A percentile compares a stretch with the other conserved stretches of the same genome.
Conservation (phyloP, 2,888 invertebrate species). For the Rhagonycha fulva region DNA sequence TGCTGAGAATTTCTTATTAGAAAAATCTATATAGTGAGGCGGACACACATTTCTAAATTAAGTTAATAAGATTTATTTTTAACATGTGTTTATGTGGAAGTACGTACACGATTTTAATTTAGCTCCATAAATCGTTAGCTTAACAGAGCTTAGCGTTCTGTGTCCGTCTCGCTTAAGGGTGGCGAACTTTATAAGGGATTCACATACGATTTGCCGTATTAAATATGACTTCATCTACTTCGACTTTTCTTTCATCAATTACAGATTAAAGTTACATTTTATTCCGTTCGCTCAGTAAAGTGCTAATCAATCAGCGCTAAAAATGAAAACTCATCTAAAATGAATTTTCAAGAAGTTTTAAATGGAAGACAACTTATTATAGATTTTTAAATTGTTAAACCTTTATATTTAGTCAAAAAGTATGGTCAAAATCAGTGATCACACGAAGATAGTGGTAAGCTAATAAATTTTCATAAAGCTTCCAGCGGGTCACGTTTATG, state of each 20-base stretch:
- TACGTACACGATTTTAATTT: too few relatives aligned
- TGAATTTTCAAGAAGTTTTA: too few relatives aligned
- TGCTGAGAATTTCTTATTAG: not conserved
- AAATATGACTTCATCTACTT: not conserved
- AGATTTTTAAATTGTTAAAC: not conserved
- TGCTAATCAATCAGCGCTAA: not conserved
- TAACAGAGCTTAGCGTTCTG: too few relatives aligned
- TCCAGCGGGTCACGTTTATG: too few relatives aligned
- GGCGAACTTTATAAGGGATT: not conserved
- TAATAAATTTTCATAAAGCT: too few relatives aligned
- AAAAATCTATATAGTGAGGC: not conserved
- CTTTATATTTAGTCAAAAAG: too few relatives aligned
- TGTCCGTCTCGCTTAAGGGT: not conserved
- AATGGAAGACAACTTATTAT: not conserved
- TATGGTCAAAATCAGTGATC: too few relatives aligned
- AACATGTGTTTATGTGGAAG: too few relatives aligned
- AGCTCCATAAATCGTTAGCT: too few relatives aligned
- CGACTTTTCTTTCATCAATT: not conserved
- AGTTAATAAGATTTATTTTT: too few relatives aligned
- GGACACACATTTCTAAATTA: too few relatives aligned
- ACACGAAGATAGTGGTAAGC: too few relatives aligned
- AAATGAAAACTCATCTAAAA: not conserved
- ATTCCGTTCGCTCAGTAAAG: not conserved
- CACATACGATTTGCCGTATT: not conserved
- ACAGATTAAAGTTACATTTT: not conserved